Percentiles rank a stretch among this genome's conserved stretches.
Conservation (phyloP, 1,140 invertebrate species). For the Trichoplusia ni region DNA sequence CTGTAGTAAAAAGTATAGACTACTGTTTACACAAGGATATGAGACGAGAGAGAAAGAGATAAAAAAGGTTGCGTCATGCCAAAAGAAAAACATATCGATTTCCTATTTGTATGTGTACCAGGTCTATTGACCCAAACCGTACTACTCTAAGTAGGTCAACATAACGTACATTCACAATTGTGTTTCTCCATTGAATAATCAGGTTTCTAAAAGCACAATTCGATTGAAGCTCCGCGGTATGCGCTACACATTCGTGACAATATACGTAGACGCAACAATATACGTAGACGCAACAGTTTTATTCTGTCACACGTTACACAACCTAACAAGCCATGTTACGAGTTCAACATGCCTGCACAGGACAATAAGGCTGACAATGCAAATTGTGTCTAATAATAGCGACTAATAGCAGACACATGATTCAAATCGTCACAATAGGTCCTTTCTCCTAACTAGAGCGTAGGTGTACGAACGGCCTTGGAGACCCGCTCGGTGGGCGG, state of each 20-base stretch:
- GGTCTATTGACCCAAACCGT: no score
- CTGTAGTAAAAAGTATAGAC: no score
- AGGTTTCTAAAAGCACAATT: background rate
- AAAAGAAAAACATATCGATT: no score
- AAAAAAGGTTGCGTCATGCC: no score
- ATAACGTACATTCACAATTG: no score
- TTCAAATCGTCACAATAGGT: conserved; percentile 34
- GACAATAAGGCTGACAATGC: conserved; percentile 35
- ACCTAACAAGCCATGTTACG: conserved; percentile 20
- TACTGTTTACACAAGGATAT: no score
- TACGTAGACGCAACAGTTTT: conserved; percentile 14
- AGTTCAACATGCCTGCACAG: conserved; percentile 26
- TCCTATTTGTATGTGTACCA: no score
- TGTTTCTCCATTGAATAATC: no score
- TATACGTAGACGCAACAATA: background rate
- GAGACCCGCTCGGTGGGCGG: conserved; percentile 32
- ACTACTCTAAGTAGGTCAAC: no score
- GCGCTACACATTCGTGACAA: conserved; percentile 8
- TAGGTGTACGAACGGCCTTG: conserved; percentile 47
- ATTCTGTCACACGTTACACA: conserved; percentile 25
- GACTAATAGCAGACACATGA: conserved; percentile 27
- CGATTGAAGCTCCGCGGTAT: background rate
- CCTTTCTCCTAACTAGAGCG: conserved; percentile 63
- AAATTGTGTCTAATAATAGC: conserved; percentile 42
- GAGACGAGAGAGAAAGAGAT: no score